A percentile compares a stretch with the other conserved stretches of the same genome.
Evolutionary conservation across 2,888 invertebrate species (phyloP).

Genomic region (Hipparchia sbordonii): DNA sequence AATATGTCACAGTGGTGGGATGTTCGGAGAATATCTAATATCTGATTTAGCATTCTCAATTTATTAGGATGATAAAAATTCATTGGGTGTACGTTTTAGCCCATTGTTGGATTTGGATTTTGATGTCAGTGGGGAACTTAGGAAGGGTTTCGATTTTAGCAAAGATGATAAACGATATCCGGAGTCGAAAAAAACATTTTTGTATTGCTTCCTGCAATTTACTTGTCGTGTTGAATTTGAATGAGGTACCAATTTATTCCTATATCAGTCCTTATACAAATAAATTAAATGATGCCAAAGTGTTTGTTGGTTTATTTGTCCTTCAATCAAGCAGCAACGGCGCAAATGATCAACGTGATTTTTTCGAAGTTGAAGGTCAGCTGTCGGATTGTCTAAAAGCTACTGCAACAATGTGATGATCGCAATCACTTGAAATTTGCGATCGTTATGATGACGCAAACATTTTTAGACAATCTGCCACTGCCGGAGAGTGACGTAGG

Average conservation of each 20-base stretch:
- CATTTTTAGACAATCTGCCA: no score
- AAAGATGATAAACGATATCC: slow-evolving; percentile 39
- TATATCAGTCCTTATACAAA: neutral
- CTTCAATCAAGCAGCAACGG: no score
- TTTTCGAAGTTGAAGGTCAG: no score
- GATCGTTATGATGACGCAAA: no score
- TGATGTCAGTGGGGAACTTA: slow-evolving; percentile 32
- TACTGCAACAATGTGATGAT: no score
- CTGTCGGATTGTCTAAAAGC: no score
- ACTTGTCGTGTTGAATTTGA: neutral
- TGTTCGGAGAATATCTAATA: slow-evolving; percentile 66
- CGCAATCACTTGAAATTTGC: no score
- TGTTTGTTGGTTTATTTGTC: no score
- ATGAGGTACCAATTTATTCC: neutral
- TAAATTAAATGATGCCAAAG: no score
- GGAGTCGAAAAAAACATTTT: slow-evolving; percentile 28
- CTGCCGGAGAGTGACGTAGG: no score
- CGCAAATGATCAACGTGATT: no score
- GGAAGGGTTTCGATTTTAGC: slow-evolving; percentile 28
- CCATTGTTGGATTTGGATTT: slow-evolving; percentile 45
- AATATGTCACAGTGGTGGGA: slow-evolving; percentile 54
- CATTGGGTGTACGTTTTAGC: slow-evolving; percentile 42
- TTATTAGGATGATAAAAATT: slow-evolving; percentile 47
- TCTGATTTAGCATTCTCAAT: slow-evolving; percentile 52
- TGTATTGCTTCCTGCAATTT: slow-evolving; percentile 28